A percentile compares a stretch with the other conserved stretches of the same genome.
Evolutionary conservation across 2,113 vertebrate species (phyloP).

Genomic region (Cynoglossus semilaevis): DNA sequence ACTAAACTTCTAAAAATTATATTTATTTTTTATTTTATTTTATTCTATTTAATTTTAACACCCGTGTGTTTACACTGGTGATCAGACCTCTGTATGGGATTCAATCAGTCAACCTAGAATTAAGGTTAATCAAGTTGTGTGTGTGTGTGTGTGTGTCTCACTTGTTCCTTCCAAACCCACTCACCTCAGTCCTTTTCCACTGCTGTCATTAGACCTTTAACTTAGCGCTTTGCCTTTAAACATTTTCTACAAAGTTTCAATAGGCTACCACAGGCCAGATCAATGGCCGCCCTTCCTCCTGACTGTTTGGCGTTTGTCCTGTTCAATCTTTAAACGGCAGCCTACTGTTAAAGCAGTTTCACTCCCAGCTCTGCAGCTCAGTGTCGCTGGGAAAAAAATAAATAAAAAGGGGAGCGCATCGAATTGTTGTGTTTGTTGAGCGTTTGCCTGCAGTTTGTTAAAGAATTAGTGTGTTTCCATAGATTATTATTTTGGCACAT

Average conservation of each 20-base stretch:
- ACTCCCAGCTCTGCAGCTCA: constrained; percentile 25
- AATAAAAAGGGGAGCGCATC: not conserved
- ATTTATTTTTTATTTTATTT: too few relatives aligned
- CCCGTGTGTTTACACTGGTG: too few relatives aligned
- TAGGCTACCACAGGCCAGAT: constrained; percentile 42
- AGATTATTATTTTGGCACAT: constrained; percentile 74
- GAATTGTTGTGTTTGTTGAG: constrained; percentile 61
- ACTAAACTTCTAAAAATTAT: too few relatives aligned
- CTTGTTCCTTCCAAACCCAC: not conserved
- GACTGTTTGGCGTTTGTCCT: constrained; percentile 50
- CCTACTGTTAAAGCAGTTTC: constrained; percentile 38
- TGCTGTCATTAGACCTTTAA: constrained; percentile 22
- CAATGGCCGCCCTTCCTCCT: constrained; percentile 49
- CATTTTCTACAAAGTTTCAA: constrained; percentile 44
- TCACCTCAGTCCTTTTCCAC: not conserved
- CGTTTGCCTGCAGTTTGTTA: constrained; percentile 71
- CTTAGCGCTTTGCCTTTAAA: constrained; percentile 16
- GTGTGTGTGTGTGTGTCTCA: not conserved
- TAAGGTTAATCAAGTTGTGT: too few relatives aligned
- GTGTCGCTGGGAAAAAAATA: not conserved
- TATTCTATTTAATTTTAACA: too few relatives aligned
- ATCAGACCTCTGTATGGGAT: too few relatives aligned
- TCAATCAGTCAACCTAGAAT: too few relatives aligned
- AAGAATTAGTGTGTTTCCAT: constrained; percentile 73
- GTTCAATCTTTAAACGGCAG: constrained; percentile 58